Conservation (phyloP, 53 echinoderm and acorn worm genomes). For the Patiria pectinifera region DNA sequence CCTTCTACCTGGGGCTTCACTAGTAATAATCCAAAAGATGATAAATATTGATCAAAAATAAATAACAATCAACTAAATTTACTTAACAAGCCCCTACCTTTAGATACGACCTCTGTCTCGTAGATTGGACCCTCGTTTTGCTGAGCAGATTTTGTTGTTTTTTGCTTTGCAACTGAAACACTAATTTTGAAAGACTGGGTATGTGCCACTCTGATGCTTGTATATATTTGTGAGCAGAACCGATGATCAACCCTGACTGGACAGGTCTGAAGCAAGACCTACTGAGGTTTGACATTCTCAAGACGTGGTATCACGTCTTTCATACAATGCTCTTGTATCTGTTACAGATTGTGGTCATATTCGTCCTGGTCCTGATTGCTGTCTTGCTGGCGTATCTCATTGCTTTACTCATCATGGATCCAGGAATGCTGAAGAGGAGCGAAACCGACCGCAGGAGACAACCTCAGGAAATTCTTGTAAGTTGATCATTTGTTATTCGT, state of each 20-base stretch:
- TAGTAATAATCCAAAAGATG: no score
- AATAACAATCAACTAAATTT: no score
- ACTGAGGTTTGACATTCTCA: no score
- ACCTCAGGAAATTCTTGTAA: not conserved
- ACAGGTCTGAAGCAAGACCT: no score
- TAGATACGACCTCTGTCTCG: no score
- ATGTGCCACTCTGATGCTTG: not conserved
- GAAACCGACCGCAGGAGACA: constrained; percentile 1
- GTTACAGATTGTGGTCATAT: constrained; percentile 82
- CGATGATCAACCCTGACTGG: no score
- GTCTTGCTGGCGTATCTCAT: constrained; percentile 80
- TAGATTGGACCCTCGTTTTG: no score
- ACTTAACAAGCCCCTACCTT: no score
- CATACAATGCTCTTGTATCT: not conserved
- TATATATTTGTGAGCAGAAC: no score
- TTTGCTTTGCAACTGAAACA: not conserved
- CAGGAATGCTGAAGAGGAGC: constrained; percentile 55
- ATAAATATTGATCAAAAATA: no score
- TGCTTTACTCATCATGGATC: constrained; percentile 76
- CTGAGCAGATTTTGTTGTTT: not conserved
- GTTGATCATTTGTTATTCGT: not conserved
- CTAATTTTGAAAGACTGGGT: not conserved
- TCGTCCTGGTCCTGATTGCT: constrained; percentile 78
- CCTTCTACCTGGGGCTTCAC: no score
- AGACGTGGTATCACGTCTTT: no score